phyloP scores from a whole-genome alignment of 2,888 invertebrate species.

The Chironomus tentans region DNA sequence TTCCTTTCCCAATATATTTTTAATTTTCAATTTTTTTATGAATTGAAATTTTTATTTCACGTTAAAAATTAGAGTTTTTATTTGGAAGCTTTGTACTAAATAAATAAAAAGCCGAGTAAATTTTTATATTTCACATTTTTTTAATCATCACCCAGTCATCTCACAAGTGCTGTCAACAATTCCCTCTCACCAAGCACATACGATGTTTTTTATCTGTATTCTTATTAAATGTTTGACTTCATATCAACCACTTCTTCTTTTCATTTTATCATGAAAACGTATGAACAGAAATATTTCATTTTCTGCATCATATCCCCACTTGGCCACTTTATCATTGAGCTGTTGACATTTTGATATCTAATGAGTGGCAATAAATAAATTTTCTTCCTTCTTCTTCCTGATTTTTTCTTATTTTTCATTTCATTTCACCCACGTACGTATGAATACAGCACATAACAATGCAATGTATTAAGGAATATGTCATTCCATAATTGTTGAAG shows the following conservation, averaged over 20 bases:
- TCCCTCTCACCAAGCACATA: neutral
- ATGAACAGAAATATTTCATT: constrained; percentile 10
- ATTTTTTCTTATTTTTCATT: neutral
- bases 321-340: constrained; percentile 24
- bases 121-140: too few relatives aligned
- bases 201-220: neutral
- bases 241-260: neutral
- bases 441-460: neutral
- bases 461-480: neutral
- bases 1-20: too few relatives aligned
- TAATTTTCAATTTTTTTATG: too few relatives aligned
- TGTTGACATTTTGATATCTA: constrained; percentile 25
- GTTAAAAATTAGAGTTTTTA: too few relatives aligned
- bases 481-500: constrained; percentile 17
- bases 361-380: constrained; percentile 20
- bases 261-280: neutral
- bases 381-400: neutral
- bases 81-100: too few relatives aligned
- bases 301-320: constrained; percentile 3
- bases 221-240: constrained; percentile 1
- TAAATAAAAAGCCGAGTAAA: too few relatives aligned
- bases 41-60: too few relatives aligned
- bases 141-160: too few relatives aligned
- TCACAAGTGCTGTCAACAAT: neutral
- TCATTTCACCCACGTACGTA: neutral